Evolutionary conservation across 2,888 invertebrate genomes (phyloP), one percentile per base, ranked within the genome.

Genomic region (Ennomos fuscantarius): DNA sequence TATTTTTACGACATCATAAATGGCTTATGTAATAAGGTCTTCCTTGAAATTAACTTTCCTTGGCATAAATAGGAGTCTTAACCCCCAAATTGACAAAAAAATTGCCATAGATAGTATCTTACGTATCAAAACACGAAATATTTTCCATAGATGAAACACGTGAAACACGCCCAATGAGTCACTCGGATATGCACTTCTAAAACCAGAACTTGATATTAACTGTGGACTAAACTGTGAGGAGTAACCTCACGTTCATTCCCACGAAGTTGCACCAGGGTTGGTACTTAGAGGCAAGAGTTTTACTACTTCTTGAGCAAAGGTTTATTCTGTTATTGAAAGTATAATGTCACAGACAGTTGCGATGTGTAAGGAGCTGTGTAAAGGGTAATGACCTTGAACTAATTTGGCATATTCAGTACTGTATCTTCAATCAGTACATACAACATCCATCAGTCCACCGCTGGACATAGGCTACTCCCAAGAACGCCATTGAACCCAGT

Each of bases 171-270:
- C 48, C 60, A 43, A 48, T 75, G 76, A 76, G 63, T 75, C 75
- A 76, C 65, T 60, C n/a, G 49, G 33, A 41, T 34, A 34, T 64
- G 70, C 72, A 72, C 69, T 69, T 62, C 73, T 72, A 73, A 74
- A 78, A 76, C 75, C 75, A 74, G 74, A 73, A 67, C 71, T 34
- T 32, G 15, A 66, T 61, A 67, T 67, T 67, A 73, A 72, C 71
- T 59, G 63, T 44, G 59, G 63, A 67, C 68, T 42, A 36, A 50
- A 10, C 50, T 42, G 50, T 35, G 42, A 9, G 3, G 3, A 48
- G 39, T 35, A 31, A 50, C 31, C 36, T 68, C 70, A 66, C 69
- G 73, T 71, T 24, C 24, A 24, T 24, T 74, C 74, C 70, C 73
- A 74, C 71, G 71, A 65, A 63, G 60, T 52, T 37, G 37, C 46